Evolutionary conservation across 2,888 invertebrate species (phyloP).

Genomic region (Spialia ferax): DNA sequence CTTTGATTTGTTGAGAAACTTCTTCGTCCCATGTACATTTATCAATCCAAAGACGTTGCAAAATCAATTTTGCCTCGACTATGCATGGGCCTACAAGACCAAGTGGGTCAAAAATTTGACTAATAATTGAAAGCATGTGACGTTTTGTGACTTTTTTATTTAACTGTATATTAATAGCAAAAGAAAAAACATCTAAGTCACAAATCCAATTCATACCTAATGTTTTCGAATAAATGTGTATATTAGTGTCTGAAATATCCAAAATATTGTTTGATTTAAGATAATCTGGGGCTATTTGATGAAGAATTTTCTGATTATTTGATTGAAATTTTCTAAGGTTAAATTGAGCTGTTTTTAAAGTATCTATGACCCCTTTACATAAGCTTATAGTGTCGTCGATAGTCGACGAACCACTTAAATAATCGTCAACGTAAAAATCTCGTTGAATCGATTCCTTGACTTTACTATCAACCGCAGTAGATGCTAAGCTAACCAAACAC

Average conservation of each 20-base stretch:
- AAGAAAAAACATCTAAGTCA: slow-evolving; percentile 5
- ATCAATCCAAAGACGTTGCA: slow-evolving; percentile 45
- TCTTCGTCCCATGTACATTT: slow-evolving; percentile 43
- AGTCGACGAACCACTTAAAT: slow-evolving; percentile 18
- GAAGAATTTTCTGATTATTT: slow-evolving; percentile 1
- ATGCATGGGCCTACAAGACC: slow-evolving; percentile 42
- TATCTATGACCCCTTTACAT: background rate
- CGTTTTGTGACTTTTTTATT: slow-evolving; percentile 8
- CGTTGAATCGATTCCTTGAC: background rate
- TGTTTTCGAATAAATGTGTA: slow-evolving; percentile 3
- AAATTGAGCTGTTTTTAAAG: slow-evolving; percentile 22
- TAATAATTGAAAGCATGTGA: slow-evolving; percentile 12
- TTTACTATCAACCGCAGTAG: background rate
- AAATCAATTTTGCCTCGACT: slow-evolving; percentile 45
- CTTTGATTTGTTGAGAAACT: slow-evolving; percentile 42
- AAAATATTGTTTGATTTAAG: background rate
- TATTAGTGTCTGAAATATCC: background rate
- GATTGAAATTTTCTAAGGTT: slow-evolving; percentile 26
- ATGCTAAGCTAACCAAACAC: slow-evolving; percentile 12
- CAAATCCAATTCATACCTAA: background rate
- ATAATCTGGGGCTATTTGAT: background rate
- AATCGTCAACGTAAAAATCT: slow-evolving; percentile 22
- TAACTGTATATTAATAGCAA: slow-evolving; percentile 13
- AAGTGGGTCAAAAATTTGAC: slow-evolving; percentile 1
- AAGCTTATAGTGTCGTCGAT: background rate